Evolutionary conservation across 2,113 vertebrate species (phyloP), one percentile per base, ranked within the genome.

Genomic region (Lathamus discolor): DNA sequence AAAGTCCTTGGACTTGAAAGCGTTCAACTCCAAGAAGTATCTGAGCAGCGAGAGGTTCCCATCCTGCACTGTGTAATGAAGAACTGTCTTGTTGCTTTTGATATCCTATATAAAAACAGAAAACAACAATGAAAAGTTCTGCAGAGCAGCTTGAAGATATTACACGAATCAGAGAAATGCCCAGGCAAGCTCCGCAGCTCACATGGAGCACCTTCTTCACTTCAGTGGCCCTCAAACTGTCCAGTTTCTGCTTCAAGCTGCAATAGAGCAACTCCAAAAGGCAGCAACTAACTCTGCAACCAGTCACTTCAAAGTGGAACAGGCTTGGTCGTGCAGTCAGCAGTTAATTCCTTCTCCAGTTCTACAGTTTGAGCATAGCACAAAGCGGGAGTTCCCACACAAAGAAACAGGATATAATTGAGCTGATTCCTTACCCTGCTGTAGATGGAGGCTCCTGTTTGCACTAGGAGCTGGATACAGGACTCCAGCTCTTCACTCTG

Each of bases 381-480:
- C 37, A 19, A 63, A 29, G 31, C 22, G 13, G 69, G 43, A 39
- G 41, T 17, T 54, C 28, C 62, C 77, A 3, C 35, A 3, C 2
- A 8, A 23, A 59, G 33, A 24, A 24, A 24, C 33, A 59, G 9
- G 22, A 15, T 35, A 24, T 10, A 15, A 51, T 11, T 0, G 41
- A 62, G 74, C 48, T 0, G 0, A 7, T 11, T 15, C 27, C 95
- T 92, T 87, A 97, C 97, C 95, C 96, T 91, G 69, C 97, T 96
- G 94, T 95, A 91, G 82, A 97, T 95, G 80, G 95, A 96, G 67
- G 97, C 97, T 92, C 97, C 96, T 2, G 72, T 95, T 20, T 96
- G 96, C 62, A 97, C 96, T 62, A 97, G 92, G 59, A 97, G 93
- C 9, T 95, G 88, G 76, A 97, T 97, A 13, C 97, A 97, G 64